phyloP scores from a whole-genome alignment of 2,888 invertebrate genomes.

The Spatulosminthurus flaviceps region DNA sequence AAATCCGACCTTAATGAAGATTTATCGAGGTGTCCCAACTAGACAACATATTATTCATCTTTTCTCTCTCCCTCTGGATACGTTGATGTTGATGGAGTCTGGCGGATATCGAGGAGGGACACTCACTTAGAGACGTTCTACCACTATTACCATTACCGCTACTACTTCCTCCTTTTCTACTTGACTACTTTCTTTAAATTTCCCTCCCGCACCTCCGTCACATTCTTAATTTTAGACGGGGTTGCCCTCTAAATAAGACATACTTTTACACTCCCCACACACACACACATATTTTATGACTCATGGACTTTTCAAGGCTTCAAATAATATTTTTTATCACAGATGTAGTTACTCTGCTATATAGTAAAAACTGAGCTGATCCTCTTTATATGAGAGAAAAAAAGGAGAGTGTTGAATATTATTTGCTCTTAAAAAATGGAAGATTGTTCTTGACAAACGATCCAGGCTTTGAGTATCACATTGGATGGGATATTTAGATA shows the following conservation, averaged over 20 bases:
- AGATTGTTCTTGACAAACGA: neutral
- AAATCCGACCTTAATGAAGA: slow-evolving; percentile 51
- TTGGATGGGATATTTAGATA: neutral
- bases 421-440: slow-evolving; percentile 1
- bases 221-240: slow-evolving; percentile 2
- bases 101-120: slow-evolving; percentile 29
- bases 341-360: neutral
- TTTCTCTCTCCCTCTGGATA: slow-evolving; percentile 10
- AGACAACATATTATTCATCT: slow-evolving; percentile 50
- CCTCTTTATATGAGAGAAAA: no score
- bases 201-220: neutral
- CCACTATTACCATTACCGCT: neutral
- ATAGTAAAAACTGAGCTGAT: no score
- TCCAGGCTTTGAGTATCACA: neutral
- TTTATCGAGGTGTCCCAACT: slow-evolving; percentile 48
- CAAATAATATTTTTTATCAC: neutral
- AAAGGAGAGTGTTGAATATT: no score
- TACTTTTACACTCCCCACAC: neutral
- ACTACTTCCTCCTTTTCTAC: neutral
- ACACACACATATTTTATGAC: neutral
- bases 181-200: neutral
- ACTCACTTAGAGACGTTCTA: neutral
- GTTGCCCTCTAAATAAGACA: neutral
- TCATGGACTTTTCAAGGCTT: neutral
- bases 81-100: slow-evolving; percentile 35